These are phyloP conservation scores for Stictonetta naevosa DNA, from an alignment of 2,113 vertebrate genomes.

Conservation along the genomic window DNA sequence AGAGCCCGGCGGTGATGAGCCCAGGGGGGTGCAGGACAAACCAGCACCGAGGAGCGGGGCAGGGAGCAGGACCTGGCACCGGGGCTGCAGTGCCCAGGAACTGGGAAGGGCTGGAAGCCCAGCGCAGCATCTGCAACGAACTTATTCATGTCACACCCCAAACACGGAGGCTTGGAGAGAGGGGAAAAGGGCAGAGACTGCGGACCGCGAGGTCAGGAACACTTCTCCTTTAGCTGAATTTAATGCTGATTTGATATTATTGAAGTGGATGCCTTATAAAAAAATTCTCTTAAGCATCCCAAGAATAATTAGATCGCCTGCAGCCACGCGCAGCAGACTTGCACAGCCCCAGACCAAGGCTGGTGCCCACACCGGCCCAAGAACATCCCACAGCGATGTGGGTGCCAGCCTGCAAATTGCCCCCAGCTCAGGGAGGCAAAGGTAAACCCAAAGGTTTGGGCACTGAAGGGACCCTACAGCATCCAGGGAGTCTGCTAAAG, in stretches of 20 bases:
- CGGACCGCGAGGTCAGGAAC: not conserved
- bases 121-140: not conserved
- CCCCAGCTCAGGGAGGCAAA: not conserved
- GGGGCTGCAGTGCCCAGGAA: not conserved
- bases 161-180: accelerated
- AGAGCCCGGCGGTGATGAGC: slow-evolving; percentile 15
- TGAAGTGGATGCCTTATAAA: not conserved
- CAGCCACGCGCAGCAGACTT: not conserved
- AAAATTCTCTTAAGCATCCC: not conserved
- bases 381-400: too few species aligned
- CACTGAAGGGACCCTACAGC: not conserved
- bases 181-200: not conserved
- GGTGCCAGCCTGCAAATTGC: not conserved
- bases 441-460: not conserved
- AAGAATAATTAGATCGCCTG: not conserved
- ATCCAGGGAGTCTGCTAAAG: too few species aligned
- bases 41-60: not conserved
- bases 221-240: not conserved
- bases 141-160: not conserved
- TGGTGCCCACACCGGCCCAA: not conserved
- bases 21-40: not conserved
- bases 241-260: not conserved
- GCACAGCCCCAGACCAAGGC: too few species aligned
- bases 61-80: not conserved
- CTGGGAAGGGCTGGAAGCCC: not conserved